Conservation (phyloP, 2,113 vertebrate species). For the Opisthocomus hoazin region DNA sequence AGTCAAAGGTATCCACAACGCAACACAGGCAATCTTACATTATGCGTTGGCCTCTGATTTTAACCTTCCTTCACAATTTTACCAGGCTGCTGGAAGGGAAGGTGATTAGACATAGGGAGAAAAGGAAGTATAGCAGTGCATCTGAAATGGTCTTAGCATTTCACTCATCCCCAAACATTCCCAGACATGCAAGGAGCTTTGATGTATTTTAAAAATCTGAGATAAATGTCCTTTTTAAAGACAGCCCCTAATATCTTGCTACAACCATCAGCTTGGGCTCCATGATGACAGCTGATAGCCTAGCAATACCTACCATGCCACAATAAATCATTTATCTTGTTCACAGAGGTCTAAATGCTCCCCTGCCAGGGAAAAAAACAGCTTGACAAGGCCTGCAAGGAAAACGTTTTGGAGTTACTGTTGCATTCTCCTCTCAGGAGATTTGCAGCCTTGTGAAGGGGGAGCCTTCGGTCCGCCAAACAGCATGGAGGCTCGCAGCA, state of each 20-base stretch:
- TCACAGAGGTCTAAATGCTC: slow-evolving; percentile 41
- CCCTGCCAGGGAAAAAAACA: background rate
- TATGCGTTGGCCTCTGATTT: background rate
- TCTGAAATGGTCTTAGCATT: background rate
- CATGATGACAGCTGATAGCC: slow-evolving; percentile 40
- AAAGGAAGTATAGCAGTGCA: background rate
- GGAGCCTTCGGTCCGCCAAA: background rate
- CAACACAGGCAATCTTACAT: background rate
- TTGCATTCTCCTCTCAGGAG: background rate
- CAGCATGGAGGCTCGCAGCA: background rate
- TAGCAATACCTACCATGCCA: slow-evolving; percentile 19
- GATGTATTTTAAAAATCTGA: slow-evolving; percentile 19
- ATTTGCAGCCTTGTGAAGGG: background rate
- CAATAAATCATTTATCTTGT: slow-evolving; percentile 52
- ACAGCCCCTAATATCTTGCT: slow-evolving; percentile 25
- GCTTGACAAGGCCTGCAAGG: slow-evolving; percentile 12
- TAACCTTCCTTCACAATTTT: background rate
- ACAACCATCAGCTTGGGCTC: slow-evolving; percentile 9
- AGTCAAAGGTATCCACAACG: background rate
- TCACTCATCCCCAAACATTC: background rate
- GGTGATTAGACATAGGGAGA: background rate
- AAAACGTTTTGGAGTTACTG: background rate
- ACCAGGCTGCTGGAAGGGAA: background rate
- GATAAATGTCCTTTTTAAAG: slow-evolving; percentile 37
- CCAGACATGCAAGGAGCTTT: slow-evolving; percentile 19